Percentiles rank a stretch among this genome's conserved stretches.
Conservation (phyloP, 2,113 vertebrate genomes). For the Syngnathoides biaculeatus region DNA sequence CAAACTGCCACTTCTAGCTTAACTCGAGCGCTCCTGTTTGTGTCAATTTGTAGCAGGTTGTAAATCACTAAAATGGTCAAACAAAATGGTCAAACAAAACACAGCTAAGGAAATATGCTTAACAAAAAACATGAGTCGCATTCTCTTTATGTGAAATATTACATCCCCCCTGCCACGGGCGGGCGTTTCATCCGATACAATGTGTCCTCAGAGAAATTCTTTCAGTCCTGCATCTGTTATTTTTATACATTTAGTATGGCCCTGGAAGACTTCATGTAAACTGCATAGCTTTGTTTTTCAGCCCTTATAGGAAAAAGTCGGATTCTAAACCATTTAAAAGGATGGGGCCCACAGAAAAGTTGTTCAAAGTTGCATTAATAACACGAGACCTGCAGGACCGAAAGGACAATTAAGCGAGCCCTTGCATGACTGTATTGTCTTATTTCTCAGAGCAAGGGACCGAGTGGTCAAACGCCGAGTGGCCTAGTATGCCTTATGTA, state of each 20-base stretch:
- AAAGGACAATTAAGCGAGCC: background rate
- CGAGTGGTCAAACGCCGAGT: slow-evolving; percentile 7
- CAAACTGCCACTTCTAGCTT: background rate
- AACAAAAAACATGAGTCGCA: background rate
- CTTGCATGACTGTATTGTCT: slow-evolving; percentile 1
- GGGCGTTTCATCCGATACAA: background rate
- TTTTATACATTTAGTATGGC: background rate
- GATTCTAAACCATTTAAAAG: background rate
- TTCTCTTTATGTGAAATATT: background rate
- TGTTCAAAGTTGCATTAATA: background rate
- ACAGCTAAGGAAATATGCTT: background rate
- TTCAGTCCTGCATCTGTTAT: too few species aligned
- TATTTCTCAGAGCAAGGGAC: slow-evolving; percentile 11
- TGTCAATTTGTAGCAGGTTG: background rate
- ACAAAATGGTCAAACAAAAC: background rate
- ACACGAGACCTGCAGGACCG: background rate
- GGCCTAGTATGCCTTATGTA: slow-evolving; percentile 13
- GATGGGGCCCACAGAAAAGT: background rate
- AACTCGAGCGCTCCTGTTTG: background rate
- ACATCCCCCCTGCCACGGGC: background rate
- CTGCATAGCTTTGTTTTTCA: background rate
- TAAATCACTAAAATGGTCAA: background rate
- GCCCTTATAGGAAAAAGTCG: background rate
- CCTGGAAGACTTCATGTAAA: background rate
- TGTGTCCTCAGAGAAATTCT: background rate